A percentile compares a stretch with the other conserved stretches of the same genome.
Evolutionary conservation across 2,113 vertebrate genomes (phyloP).

Genomic region (Protomyctophum bolini): DNA sequence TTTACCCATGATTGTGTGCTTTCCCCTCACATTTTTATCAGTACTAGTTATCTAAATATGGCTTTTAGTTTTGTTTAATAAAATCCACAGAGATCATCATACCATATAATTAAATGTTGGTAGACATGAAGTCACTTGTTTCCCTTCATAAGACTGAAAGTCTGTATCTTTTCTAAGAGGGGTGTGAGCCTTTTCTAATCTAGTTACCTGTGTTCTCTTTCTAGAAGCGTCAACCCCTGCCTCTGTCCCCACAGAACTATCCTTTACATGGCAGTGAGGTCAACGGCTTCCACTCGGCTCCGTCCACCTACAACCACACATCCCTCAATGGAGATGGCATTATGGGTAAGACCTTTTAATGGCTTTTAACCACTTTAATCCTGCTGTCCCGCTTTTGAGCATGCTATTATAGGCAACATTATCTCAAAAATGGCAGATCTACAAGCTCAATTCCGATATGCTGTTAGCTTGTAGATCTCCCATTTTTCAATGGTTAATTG

Average conservation of each 20-base stretch:
- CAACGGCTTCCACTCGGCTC: slow-evolving; percentile 88
- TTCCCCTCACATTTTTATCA: not conserved
- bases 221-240: slow-evolving; percentile 55
- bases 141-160: not conserved
- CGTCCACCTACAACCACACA: slow-evolving; percentile 88
- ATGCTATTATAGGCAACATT: no score
- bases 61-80: not conserved
- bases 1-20: not conserved
- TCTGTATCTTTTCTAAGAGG: not conserved
- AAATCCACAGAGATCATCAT: not conserved
- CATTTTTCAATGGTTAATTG: no score
- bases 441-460: no score
- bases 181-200: slow-evolving; percentile 30
- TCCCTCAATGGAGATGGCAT: slow-evolving; percentile 90
- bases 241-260: slow-evolving; percentile 85
- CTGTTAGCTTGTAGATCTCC: no score
- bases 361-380: no score
- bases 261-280: slow-evolving; percentile 91
- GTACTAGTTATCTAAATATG: not conserved
- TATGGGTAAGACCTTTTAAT: slow-evolving; percentile 79
- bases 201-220: slow-evolving; percentile 40
- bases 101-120: not conserved
- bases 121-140: not conserved
- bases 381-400: no score
- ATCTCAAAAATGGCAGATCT: no score